Evolutionary conservation across 2,797 vertebrate species (phyloP).

Genomic region (Platyrinchus mystaceus): DNA sequence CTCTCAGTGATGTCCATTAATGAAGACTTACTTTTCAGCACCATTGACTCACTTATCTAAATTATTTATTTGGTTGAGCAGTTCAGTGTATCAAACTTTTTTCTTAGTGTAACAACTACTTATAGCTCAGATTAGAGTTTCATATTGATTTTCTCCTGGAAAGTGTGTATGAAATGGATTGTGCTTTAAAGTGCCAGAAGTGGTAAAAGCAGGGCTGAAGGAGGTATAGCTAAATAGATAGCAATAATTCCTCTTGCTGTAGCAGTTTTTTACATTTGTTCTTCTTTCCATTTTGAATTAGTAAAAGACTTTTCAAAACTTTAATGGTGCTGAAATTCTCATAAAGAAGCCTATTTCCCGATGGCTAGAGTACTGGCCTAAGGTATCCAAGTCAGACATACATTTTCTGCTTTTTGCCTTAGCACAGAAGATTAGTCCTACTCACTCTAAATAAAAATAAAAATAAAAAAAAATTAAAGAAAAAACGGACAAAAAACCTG

Average conservation of each 20-base stretch:
- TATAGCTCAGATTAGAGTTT: constrained; percentile 27
- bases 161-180: constrained; percentile 35
- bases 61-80: constrained; percentile 63
- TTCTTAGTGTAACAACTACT: constrained; percentile 3
- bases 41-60: constrained; percentile 55
- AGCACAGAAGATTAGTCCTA: neutral
- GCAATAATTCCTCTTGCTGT: neutral
- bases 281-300: neutral
- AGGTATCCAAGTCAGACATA: neutral
- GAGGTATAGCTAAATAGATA: neutral
- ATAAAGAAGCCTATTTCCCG: neutral
- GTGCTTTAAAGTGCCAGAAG: constrained; percentile 5
- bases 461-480: too few species aligned
- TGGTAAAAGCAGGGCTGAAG: neutral
- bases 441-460: neutral
- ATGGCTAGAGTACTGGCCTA: neutral
- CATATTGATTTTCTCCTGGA: constrained; percentile 46
- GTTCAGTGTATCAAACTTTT: constrained; percentile 48
- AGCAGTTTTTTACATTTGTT: neutral
- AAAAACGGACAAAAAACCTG: neutral
- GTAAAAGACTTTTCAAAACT: neutral
- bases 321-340: neutral
- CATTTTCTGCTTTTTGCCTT: neutral
- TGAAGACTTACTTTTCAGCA: constrained; percentile 48
- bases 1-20: constrained; percentile 55